Evolutionary conservation across 2,113 vertebrate genomes (phyloP).

Genomic region (Perca flavescens): DNA sequence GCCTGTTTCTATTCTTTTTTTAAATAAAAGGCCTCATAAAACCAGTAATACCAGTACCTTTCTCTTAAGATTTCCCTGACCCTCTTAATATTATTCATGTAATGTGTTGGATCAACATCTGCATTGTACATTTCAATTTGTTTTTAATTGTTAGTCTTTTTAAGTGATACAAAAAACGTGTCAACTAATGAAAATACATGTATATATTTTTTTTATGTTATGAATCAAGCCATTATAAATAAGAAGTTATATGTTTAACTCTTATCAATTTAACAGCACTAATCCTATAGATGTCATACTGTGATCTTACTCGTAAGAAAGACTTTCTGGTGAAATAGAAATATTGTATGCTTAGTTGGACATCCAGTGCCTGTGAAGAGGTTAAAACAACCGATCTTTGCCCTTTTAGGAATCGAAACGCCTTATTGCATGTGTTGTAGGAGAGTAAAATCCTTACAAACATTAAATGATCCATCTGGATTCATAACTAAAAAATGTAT

Average conservation of each 20-base stretch:
- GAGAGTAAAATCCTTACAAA: neutral
- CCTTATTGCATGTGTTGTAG: neutral
- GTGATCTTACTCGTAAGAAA: neutral
- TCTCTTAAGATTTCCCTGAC: no score
- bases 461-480: neutral
- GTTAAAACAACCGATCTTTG: neutral
- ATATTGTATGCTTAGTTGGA: neutral
- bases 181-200: neutral
- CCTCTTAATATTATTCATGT: neutral
- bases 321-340: neutral
- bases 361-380: neutral
- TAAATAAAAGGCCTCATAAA: neutral
- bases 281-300: neutral
- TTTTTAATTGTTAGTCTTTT: neutral
- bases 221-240: neutral
- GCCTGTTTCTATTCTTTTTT: neutral
- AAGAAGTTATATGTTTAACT: neutral
- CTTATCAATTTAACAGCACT: neutral
- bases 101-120: neutral
- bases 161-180: neutral
- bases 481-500: neutral
- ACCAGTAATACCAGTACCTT: neutral
- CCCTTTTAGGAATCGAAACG: neutral
- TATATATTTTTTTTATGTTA: no score
- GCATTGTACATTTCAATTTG: rapidly evolving